Evolutionary conservation across 2,113 vertebrate genomes (phyloP).

Genomic region (Hippocampus mohnikei): DNA sequence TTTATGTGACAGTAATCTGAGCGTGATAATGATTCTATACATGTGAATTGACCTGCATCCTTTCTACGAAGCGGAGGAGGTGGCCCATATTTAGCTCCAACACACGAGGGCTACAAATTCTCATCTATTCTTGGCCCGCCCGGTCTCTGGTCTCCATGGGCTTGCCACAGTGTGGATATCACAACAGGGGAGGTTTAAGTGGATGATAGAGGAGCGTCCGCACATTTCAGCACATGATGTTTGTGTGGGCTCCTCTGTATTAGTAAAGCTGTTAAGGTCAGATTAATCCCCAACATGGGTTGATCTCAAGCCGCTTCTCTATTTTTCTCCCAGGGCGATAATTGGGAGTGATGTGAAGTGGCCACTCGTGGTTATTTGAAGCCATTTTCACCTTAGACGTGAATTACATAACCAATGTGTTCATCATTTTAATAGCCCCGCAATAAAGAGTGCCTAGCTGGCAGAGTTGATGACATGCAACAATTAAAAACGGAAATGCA

Average conservation of each 20-base stretch:
- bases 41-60: slow-evolving; percentile 20
- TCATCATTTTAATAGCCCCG: slow-evolving; percentile 40
- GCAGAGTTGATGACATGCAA: slow-evolving; percentile 4
- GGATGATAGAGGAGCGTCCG: slow-evolving; percentile 18
- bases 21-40: slow-evolving; percentile 24
- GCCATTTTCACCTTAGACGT: slow-evolving; percentile 35
- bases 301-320: slow-evolving; percentile 12
- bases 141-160: slow-evolving; percentile 37
- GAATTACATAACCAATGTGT: slow-evolving; percentile 34
- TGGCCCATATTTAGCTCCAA: slow-evolving; percentile 50
- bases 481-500: slow-evolving; percentile 7
- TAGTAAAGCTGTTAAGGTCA: slow-evolving; percentile 37
- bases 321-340: slow-evolving; percentile 34
- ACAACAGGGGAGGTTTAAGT: slow-evolving; percentile 37
- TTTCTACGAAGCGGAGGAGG: slow-evolving; percentile 34
- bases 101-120: slow-evolving; percentile 45
- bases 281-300: slow-evolving; percentile 31
- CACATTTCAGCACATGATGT: not conserved
- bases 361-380: slow-evolving; percentile 42
- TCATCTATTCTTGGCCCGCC: slow-evolving; percentile 52
- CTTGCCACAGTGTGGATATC: slow-evolving; percentile 16
- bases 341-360: slow-evolving; percentile 40
- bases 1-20: slow-evolving; percentile 40
- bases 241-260: slow-evolving; percentile 9
- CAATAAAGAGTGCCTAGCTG: slow-evolving; percentile 37